Conservation (phyloP, 2,888 invertebrate species). For the Dryadula phaetusa region DNA sequence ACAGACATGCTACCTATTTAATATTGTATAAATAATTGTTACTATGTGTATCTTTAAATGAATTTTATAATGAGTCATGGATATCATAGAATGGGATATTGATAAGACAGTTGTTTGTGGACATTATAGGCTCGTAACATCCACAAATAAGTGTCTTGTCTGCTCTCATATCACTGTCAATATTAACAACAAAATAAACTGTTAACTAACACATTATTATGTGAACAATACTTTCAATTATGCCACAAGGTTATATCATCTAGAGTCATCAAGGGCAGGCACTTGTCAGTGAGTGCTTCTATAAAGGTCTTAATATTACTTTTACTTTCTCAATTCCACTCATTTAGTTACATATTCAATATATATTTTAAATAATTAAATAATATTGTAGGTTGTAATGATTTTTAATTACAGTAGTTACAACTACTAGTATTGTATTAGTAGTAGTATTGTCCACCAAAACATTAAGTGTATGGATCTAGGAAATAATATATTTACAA, state of each 20-base stretch:
- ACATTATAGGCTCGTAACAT: not conserved
- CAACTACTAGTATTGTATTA: not conserved
- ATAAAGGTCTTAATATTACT: conserved; percentile 30
- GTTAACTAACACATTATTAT: conserved; percentile 21
- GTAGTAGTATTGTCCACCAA: not conserved
- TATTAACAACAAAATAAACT: not conserved
- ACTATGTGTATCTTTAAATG: not conserved
- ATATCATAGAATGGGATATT: too few relatives aligned
- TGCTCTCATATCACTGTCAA: not conserved
- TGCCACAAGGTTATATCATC: conserved; percentile 44
- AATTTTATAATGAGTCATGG: too few relatives aligned
- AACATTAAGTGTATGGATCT: not conserved
- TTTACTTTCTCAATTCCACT: conserved; percentile 23
- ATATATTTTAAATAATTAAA: too few relatives aligned
- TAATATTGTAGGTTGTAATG: too few relatives aligned
- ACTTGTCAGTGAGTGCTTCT: conserved; percentile 18
- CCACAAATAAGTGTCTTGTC: too few relatives aligned
- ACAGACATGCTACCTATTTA: not conserved
- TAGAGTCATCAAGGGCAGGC: conserved; percentile 41
- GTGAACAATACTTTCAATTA: conserved; percentile 40
- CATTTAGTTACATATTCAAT: not conserved
- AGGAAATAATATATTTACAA: not conserved
- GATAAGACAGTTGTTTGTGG: not conserved
- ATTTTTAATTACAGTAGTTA: too few relatives aligned
- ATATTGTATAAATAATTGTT: not conserved